Evolutionary conservation across 2,888 invertebrate species (phyloP), one percentile per base, ranked within the genome.

Genomic region (Microctonus brassicae): DNA sequence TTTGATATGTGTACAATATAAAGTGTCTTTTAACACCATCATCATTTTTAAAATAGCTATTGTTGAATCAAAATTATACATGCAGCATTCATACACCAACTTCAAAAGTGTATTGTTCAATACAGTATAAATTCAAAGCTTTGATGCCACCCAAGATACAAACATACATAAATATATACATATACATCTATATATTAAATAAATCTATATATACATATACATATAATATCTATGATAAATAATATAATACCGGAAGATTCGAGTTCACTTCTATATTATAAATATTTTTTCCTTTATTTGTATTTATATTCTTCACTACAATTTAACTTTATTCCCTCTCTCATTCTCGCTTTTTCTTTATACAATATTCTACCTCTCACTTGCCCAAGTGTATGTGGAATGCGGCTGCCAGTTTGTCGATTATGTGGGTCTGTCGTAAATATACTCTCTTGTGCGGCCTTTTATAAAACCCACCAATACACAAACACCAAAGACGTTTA

Each of bases 361-460:
- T 22, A 24, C 29, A 47, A n/a, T 33, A 42, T 71, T 36, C 6
- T 42, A n/a, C 66, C 61, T 74, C 70, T 71, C 64, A 65, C 36
- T 70, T 65, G 68, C 47, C 69, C 72, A 77, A 79, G 77, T 78
- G 74, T 78, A 81, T 74, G 76, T 81, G 83, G 84, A 84, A 84
- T 84, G 84, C 79, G 81, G 83, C 79, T 84, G 81, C 80, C 76
- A 79, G 83, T 82, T 84, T 82, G 81, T 77, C 80, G 81, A 83
- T 84, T 81, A 84, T 82, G 80, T 84, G 83, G 82, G 82, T 83
- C 83, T 82, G 72, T 70, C 72, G 74, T 74, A 73, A 69, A 72
- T 42, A n/a, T n/a, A n/a, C n/a, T 68, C 69, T 64, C 26, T 57
- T 63, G 65, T 64, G 47, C n/a, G n/a, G n/a, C 42, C 63, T 65